phyloP scores from a whole-genome alignment of 2,888 invertebrate species.

The Dugesia japonica region DNA sequence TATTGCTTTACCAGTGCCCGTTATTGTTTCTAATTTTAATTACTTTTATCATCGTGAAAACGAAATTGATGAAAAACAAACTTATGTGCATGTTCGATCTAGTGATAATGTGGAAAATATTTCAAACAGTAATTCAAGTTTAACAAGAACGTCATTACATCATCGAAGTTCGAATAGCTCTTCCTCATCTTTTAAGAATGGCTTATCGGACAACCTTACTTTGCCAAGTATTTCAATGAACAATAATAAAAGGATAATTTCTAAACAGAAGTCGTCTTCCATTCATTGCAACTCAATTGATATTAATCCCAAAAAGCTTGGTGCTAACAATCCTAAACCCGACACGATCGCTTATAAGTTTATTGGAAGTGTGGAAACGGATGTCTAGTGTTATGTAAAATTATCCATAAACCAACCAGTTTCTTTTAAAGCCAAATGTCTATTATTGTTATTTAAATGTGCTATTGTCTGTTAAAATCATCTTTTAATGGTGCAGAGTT shows the following conservation, averaged over 20 bases:
- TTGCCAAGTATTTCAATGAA: neutral
- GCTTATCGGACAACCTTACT: neutral
- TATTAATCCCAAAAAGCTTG: conserved; percentile 7
- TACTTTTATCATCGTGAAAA: conserved; percentile 99
- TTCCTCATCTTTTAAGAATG: neutral
- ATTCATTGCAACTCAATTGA: conserved; percentile 11
- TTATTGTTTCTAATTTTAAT: conserved; percentile 99
- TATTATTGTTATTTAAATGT: neutral
- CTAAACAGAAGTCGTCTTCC: conserved; percentile 14
- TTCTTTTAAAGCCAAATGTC: conserved; percentile 12
- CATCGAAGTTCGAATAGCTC: neutral
- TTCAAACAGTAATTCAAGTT: conserved; percentile 12
- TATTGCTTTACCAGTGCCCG: conserved; percentile 93
- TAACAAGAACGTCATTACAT: conserved; percentile 20
- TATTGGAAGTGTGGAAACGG: conserved; percentile 9
- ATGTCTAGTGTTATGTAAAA: neutral
- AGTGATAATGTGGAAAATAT: conserved; percentile 3
- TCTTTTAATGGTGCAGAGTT: neutral
- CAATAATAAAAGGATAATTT: neutral
- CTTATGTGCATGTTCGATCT: conserved; percentile 34
- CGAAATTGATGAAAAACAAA: conserved; percentile 50
- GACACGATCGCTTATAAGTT: neutral
- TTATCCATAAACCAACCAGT: neutral
- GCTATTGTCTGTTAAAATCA: conserved; percentile 3
- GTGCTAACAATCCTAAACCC: neutral